phyloP scores from a whole-genome alignment of 2,797 vertebrate genomes.

The Bucorvus abyssinicus region DNA sequence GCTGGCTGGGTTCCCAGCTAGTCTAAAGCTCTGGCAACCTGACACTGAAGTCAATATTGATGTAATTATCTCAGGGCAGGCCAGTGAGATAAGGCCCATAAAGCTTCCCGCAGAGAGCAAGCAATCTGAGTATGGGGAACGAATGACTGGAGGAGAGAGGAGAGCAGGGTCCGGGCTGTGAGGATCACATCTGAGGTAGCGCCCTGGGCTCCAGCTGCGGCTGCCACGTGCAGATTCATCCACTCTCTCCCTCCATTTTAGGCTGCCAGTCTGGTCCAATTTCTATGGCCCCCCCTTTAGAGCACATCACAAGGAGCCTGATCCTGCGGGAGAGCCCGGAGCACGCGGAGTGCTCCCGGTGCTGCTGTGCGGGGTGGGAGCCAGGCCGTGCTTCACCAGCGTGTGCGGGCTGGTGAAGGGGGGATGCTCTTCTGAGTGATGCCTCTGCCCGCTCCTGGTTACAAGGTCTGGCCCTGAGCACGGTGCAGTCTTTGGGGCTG shows the following conservation, averaged over 20 bases:
- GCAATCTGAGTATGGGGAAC: neutral
- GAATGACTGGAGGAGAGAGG: neutral
- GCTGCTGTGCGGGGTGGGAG: neutral
- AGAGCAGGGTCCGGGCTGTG: neutral
- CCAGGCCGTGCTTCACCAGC: neutral
- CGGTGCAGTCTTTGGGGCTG: neutral
- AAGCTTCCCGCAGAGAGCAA: neutral
- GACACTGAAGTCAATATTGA: neutral
- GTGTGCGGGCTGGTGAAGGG: neutral
- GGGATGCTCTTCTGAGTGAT: neutral
- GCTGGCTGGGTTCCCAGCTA: slow-evolving; percentile 30
- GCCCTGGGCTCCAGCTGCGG: neutral
- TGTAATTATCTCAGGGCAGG: neutral
- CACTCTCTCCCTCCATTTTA: neutral
- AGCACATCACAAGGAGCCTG: neutral
- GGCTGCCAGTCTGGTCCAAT: neutral
- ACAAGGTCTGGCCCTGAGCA: neutral
- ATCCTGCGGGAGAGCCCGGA: neutral
- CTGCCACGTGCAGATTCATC: neutral
- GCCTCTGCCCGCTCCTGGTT: neutral
- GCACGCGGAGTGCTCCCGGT: neutral
- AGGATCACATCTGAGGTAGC: neutral
- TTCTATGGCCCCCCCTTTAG: rapidly evolving
- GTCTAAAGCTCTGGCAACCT: neutral
- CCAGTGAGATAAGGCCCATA: neutral